Evolutionary conservation across 2,797 vertebrate species (phyloP), one percentile per base, ranked within the genome.

Genomic region (Poeciliopsis gracilis): DNA sequence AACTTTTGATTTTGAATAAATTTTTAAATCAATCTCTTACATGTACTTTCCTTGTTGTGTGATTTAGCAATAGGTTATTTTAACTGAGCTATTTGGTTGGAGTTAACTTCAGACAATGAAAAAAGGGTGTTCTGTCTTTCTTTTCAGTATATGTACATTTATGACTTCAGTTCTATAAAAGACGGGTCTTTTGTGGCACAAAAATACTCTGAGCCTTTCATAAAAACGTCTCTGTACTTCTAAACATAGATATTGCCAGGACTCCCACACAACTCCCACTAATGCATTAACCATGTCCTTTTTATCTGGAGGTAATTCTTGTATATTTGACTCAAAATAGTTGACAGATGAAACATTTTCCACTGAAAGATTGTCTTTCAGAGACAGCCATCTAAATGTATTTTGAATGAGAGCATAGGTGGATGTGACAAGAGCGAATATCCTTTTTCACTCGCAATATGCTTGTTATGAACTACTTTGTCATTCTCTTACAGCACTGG

Each of bases 281-380:
- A 93, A 93, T 94, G 93, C 90, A 91, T 79, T 87, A 93, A 86
- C 89, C 85, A 84, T 94, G 93, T 93, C 88, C 90, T 87, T 82
- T 84, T 82, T 85, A 86, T 89, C 71, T 79, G 9, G 83, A 78
- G 86, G 76, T 87, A 86, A 88, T 88, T 90, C 76, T 67, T 91
- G 75, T 83, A 92, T 91, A 86, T 91, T 89, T 93, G 84, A 92
- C 90, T 72, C 33, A 47, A 87, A 92, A 79, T 61, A 85, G 41
- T 61, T 51, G 71, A 75, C 45, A 53, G 84, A 84, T 75, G 66
- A 82, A 85, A 86, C 82, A 43, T 2, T 78, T 82, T 77, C 49
- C 16, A 76, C 72, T 75, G 66, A 81, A 86, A 81, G 77, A 70
- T 16, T 41, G 59, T 81, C 59, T 71, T 73, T 66, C 36, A 74